A percentile compares a stretch with the other conserved stretches of the same genome.
phyloP scores from a whole-genome alignment of 1,140 invertebrate species.

The Andricus grossulariae region DNA sequence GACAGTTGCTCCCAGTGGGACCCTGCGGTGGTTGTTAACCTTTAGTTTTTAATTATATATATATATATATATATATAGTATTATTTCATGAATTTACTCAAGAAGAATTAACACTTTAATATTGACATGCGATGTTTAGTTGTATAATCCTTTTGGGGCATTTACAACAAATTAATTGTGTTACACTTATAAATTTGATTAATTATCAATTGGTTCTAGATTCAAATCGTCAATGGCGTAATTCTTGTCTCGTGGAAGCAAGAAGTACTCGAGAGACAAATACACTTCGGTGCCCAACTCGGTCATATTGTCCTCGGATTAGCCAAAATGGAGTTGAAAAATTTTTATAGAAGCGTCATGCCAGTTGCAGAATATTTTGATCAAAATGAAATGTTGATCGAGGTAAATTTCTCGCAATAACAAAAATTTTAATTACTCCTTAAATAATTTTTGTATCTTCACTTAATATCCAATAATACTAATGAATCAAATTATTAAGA shows the following conservation, averaged over 20 bases:
- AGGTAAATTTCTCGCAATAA: conserved; percentile 78
- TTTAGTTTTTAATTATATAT: too few species aligned
- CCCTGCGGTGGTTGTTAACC: too few species aligned
- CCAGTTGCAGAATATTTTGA: conserved; percentile 93
- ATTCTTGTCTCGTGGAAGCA: conserved; percentile 91
- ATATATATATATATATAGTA: too few species aligned
- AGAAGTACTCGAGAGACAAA: conserved; percentile 89
- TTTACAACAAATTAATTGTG: background rate
- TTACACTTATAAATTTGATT: conserved; percentile 18
- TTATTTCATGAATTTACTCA: too few species aligned
- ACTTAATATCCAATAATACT: conserved; percentile 13
- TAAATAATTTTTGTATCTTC: conserved; percentile 1
- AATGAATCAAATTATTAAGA: conserved; percentile 36
- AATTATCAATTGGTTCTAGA: conserved; percentile 75
- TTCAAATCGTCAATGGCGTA: conserved; percentile 90
- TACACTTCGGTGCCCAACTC: conserved; percentile 91
- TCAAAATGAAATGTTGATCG: conserved; percentile 87
- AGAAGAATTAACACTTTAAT: too few species aligned
- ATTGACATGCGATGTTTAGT: too few species aligned
- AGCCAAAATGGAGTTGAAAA: conserved; percentile 90
- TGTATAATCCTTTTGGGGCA: too few species aligned
- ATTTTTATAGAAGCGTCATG: conserved; percentile 92
- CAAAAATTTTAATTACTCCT: background rate
- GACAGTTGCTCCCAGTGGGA: too few species aligned
- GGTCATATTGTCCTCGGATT: conserved; percentile 90